Evolutionary conservation across 2,113 vertebrate genomes (phyloP).

Genomic region (Acanthisitta chloris): DNA sequence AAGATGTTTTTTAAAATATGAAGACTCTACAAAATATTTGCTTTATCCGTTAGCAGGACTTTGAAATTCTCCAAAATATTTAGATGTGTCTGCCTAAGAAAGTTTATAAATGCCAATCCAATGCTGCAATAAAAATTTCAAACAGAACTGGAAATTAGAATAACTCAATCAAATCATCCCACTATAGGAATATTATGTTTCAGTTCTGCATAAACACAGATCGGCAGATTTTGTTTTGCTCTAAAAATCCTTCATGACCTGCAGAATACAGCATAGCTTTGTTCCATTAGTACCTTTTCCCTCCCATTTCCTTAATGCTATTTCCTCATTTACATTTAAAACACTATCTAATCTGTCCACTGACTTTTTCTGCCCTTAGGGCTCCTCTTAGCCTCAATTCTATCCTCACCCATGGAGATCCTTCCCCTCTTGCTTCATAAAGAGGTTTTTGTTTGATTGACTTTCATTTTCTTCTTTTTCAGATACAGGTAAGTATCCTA

Average conservation of each 20-base stretch:
- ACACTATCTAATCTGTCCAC: neutral
- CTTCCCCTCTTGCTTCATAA: neutral
- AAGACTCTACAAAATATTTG: constrained; percentile 36
- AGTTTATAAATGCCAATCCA: constrained; percentile 57
- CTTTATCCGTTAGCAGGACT: neutral
- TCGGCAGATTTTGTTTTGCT: constrained; percentile 24
- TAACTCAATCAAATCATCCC: constrained; percentile 37
- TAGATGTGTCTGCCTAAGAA: neutral
- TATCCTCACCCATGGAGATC: neutral
- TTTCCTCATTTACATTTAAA: constrained; percentile 43
- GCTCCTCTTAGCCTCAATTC: neutral
- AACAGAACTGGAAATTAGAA: constrained; percentile 47
- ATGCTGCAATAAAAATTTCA: constrained; percentile 53
- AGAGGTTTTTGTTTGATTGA: neutral
- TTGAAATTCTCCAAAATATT: constrained; percentile 33
- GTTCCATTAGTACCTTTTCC: neutral
- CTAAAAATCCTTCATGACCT: neutral
- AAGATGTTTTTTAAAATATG: neutral
- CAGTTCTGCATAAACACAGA: constrained; percentile 47
- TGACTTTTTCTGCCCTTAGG: neutral
- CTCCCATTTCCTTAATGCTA: neutral
- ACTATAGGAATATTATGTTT: constrained; percentile 41
- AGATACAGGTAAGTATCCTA: neutral
- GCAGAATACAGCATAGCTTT: constrained; percentile 21
- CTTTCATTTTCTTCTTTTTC: neutral